Evolutionary conservation across 2,888 invertebrate genomes (phyloP), one percentile per base, ranked within the genome.

Genomic region (Notodonta dromedarius): DNA sequence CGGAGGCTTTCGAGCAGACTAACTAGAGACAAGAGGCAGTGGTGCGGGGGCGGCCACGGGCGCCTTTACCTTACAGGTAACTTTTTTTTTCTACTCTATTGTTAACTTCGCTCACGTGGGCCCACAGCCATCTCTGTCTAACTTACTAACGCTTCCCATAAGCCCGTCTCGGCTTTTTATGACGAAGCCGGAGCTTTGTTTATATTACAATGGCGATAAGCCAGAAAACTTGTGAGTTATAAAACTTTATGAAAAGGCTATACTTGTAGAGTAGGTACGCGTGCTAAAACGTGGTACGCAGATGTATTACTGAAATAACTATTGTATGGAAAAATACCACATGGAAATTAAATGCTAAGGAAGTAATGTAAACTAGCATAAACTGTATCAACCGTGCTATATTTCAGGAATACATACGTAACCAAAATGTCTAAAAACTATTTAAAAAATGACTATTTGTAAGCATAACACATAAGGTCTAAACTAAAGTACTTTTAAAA

Each of bases 101-200:
- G 93, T 93, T 90, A 88, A 87, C 87, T 75, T 85, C 79, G 80
- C 87, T 88, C 92, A 91, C 91, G 91, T 93, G 91, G 88, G 86
- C 78, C 79, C 74, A 73, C 63, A 59, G 63, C 78, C 66, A 66
- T 91, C 89, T 85, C 87, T 82, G 64, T 91, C 85, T 80, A 61
- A 62, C 84, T 65, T 65, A 67, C 67, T 66, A 64, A 56, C 59
- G 60, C 57, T 60, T 63, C 62, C 51, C 63, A 71, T 81, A 78
- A 69, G 56, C 62, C 63, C 66, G 63, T 88, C 83, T 85, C 82
- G 61, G 32, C 72, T 72, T 72, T 78, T 81, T 78, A 80, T 69
- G 74, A 71, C 66, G 65, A 73, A 62, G 62, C 70, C 70, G 66
- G 71, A 73, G 80, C 87, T 89, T 91, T 92, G 92, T 92, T 91